Conservation (phyloP, 1,140 invertebrate species). For the Trachymyrmex septentrionalis region DNA sequence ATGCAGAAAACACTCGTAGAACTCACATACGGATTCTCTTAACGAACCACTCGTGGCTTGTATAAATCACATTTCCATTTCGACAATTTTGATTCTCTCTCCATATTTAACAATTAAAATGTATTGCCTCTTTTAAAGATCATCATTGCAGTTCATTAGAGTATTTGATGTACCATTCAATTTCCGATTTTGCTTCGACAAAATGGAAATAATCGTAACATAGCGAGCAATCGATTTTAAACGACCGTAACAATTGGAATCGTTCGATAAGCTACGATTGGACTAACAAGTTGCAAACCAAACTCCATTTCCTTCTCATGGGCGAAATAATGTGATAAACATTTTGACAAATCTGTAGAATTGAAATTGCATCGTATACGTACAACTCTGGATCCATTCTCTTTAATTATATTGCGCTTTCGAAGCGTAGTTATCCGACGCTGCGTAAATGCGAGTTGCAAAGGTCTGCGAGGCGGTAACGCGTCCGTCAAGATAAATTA, state of each 20-base stretch:
- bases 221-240: background rate
- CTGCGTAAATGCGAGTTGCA: constrained; percentile 10
- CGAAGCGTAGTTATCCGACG: background rate
- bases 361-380: background rate
- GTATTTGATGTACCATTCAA: background rate
- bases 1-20: background rate
- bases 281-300: background rate
- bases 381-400: background rate
- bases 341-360: background rate
- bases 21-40: constrained; percentile 42
- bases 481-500: constrained; percentile 26
- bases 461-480: constrained; percentile 26
- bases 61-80: constrained; percentile 65
- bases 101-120: constrained; percentile 45
- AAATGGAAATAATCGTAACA: constrained; percentile 16
- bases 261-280: too few species aligned
- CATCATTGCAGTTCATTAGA: constrained; percentile 53
- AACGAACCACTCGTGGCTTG: constrained; percentile 74
- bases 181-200: background rate
- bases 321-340: background rate
- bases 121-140: constrained; percentile 54
- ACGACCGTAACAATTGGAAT: background rate
- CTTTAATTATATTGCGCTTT: background rate
- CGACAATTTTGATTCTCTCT: constrained; percentile 66
- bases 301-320: background rate